Conservation (phyloP, 2,888 invertebrate genomes). For the Leptinotarsa peninsularis region DNA sequence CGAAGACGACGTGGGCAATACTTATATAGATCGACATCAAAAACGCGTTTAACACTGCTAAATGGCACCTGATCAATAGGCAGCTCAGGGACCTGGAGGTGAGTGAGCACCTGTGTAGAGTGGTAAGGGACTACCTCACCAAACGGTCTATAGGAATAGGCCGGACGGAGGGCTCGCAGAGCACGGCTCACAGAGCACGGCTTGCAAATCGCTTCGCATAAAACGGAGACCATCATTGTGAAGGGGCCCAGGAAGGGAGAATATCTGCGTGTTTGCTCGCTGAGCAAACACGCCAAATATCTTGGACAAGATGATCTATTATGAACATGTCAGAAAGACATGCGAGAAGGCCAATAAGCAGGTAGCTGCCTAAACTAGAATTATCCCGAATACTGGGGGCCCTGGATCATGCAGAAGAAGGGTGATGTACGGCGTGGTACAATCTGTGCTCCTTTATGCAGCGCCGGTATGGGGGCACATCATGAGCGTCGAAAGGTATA, state of each 20-base stretch:
- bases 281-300: conserved; percentile 29
- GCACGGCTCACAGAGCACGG: conserved; percentile 30
- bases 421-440: conserved; percentile 30
- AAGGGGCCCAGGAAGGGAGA: conserved; percentile 27
- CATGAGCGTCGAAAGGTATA: conserved; percentile 23
- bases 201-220: conserved; percentile 20
- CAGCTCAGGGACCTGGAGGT: conserved; percentile 2
- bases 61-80: conserved; percentile 18
- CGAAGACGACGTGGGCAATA: conserved; percentile 5
- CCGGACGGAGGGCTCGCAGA: conserved; percentile 21
- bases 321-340: conserved; percentile 12
- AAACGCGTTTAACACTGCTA: conserved; percentile 25
- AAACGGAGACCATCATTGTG: conserved; percentile 34
- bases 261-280: neutral
- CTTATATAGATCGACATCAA: conserved; percentile 18
- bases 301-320: conserved; percentile 28
- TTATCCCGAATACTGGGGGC: conserved; percentile 34
- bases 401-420: conserved; percentile 20
- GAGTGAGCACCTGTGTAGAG: neutral
- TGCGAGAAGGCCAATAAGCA: conserved; percentile 12
- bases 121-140: conserved; percentile 20
- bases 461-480: conserved; percentile 30
- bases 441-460: conserved; percentile 21
- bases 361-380: conserved; percentile 7
- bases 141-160: neutral